A percentile compares a stretch with the other conserved stretches of the same genome.
Evolutionary conservation across 2,888 invertebrate genomes (phyloP).

Genomic region (Magallana nippona): DNA sequence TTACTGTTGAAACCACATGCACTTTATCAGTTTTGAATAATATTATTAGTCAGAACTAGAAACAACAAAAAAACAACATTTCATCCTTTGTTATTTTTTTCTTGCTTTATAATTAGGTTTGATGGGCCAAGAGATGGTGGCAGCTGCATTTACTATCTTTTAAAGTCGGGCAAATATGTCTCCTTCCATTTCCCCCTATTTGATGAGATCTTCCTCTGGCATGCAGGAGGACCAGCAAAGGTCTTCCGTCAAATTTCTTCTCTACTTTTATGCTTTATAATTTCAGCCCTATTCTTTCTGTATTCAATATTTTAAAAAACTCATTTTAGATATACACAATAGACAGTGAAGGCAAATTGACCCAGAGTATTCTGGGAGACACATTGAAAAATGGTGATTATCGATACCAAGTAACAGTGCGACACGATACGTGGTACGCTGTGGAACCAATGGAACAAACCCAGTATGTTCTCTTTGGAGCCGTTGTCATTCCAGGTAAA

Average conservation of each 20-base stretch:
- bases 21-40: too few species aligned
- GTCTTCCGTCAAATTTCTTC: conserved; percentile 37
- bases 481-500: conserved; percentile 63
- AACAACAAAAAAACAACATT: too few species aligned
- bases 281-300: too few species aligned
- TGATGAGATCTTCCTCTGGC: conserved; percentile 63
- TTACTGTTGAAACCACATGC: too few species aligned
- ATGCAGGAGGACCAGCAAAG: conserved; percentile 62
- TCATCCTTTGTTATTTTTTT: too few species aligned
- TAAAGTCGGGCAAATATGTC: conserved; percentile 55
- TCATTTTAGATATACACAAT: conserved; percentile 55
- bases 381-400: conserved; percentile 55
- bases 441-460: conserved; percentile 57
- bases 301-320: too few species aligned
- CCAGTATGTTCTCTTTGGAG: conserved; percentile 58
- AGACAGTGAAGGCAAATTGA: conserved; percentile 53
- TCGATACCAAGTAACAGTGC: conserved; percentile 56
- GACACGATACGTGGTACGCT: conserved; percentile 64
- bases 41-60: too few species aligned
- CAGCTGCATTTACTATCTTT: conserved; percentile 59
- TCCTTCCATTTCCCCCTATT: conserved; percentile 60
- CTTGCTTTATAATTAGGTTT: conserved; percentile 45
- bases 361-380: conserved; percentile 54
- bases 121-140: conserved; percentile 56
- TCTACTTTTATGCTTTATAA: too few species aligned